Conservation (phyloP, 2,113 vertebrate species). For the Cheilinus undulatus region DNA sequence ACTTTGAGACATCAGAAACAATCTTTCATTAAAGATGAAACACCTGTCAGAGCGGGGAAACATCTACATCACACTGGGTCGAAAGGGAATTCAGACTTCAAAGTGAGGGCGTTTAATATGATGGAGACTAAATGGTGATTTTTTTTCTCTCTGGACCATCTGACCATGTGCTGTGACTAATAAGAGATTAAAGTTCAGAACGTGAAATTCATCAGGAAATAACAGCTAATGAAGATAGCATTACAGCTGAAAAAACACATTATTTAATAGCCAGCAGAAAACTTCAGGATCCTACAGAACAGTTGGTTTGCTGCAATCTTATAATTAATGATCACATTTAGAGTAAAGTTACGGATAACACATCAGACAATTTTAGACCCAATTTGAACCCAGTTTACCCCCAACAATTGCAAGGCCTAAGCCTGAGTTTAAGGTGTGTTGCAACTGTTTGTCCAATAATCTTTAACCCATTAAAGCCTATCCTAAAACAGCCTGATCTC, state of each 20-base stretch:
- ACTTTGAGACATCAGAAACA: conserved; percentile 24
- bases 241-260: conserved; percentile 14
- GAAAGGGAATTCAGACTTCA: conserved; percentile 18
- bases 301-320: too few relatives aligned
- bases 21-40: conserved; percentile 52
- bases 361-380: too few relatives aligned
- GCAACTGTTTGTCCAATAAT: too few relatives aligned
- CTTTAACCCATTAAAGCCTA: too few relatives aligned
- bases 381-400: too few relatives aligned
- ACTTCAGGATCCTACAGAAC: too few relatives aligned
- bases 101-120: conserved; percentile 19
- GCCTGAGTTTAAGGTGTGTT: too few relatives aligned
- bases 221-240: neutral
- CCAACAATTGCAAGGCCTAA: too few relatives aligned
- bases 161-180: conserved; percentile 10
- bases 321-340: too few relatives aligned
- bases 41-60: conserved; percentile 32
- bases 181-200: conserved; percentile 12
- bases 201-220: neutral
- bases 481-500: too few relatives aligned
- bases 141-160: neutral
- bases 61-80: conserved; percentile 18
- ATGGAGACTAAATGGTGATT: conserved; percentile 37
- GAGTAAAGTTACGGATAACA: too few relatives aligned
- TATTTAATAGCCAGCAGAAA: neutral